Base-by-base conservation (phyloP, 2,113 vertebrate genomes). In the Azemiops feae region DNA sequence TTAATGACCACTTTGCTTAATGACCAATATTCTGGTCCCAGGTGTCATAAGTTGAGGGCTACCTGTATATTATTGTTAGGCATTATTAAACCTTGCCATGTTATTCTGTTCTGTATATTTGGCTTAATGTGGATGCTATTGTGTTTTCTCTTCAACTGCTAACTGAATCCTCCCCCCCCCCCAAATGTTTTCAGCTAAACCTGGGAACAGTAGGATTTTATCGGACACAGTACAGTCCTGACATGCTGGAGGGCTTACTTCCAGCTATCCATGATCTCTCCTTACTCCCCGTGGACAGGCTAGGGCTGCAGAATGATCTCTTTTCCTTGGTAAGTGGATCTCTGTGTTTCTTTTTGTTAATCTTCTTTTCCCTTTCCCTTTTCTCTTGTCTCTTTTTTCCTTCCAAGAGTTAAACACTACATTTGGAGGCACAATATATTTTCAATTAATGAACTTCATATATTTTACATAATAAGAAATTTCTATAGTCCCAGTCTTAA, bases 121-220 rank as follows among this genome's bases (percentile, higher is more conserved):
- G 57, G 10, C 60, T 22, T 1, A 45, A 5, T 2, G 6, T 54
- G 54, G 30, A 10, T 30, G 30, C n/a, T n/a, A 20, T 43, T 30
- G 5, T 11, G 23, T 69, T 69, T 69, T 69, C 88, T 69, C 86
- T 69, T 1, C n/a, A 45, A 3, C 2, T 53, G 55, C 91, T 92
- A 60, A 92, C 30, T 87, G 43, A 45, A 88, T 92, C 34, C 30
- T 25, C 3, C 22, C 52, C 6, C 27, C 43, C 27, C 11, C 6
- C 39, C 30, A 20, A 47, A n/a, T 85, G 5, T 7, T 96, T 97
- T 30, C 96, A 99, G 99, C 96, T 99, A 93, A 99, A 99, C 96
- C 98, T 99, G 20, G 99, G 99, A 90, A 99, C 99, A 0, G 99
- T 99, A 92, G 99, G 99, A n/a, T 99, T 99, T 95, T 99, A 99